Evolutionary conservation across 1,140 invertebrate genomes (phyloP).

Genomic region (Lutraria rhynchaena): DNA sequence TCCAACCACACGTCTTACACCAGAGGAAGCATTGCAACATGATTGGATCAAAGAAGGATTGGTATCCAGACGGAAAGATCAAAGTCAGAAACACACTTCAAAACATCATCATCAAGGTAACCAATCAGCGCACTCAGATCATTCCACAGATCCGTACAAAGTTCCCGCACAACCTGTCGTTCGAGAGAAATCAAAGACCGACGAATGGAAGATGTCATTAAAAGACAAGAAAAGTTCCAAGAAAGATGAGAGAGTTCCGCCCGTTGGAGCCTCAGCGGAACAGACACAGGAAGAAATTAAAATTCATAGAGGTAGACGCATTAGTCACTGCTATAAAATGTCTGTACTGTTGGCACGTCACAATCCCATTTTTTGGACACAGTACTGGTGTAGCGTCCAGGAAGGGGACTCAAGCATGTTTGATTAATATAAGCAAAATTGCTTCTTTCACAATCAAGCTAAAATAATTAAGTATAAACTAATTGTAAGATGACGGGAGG

Average conservation of each 20-base stretch:
- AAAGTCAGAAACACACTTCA: constrained; percentile 61
- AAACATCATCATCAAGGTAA: constrained; percentile 57
- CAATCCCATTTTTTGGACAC: too few relatives aligned
- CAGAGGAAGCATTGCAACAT: constrained; percentile 81
- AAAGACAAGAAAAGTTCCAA: constrained; percentile 72
- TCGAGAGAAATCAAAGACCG: constrained; percentile 71
- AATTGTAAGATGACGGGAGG: too few relatives aligned
- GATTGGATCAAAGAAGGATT: constrained; percentile 81
- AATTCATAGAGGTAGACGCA: constrained; percentile 41
- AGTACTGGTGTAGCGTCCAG: too few relatives aligned
- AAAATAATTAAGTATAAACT: too few relatives aligned
- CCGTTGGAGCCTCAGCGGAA: constrained; percentile 73
- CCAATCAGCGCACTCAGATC: constrained; percentile 54
- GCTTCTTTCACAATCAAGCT: too few relatives aligned
- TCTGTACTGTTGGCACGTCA: too few relatives aligned
- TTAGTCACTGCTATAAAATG: too few relatives aligned
- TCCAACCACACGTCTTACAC: constrained; percentile 77
- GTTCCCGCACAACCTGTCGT: constrained; percentile 72
- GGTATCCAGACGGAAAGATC: constrained; percentile 65
- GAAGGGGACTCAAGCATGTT: too few relatives aligned
- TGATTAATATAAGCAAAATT: too few relatives aligned
- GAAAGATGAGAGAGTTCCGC: constrained; percentile 70
- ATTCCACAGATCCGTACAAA: constrained; percentile 72
- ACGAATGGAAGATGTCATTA: constrained; percentile 73
- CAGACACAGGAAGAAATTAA: constrained; percentile 68